A percentile compares a stretch with the other conserved stretches of the same genome.
These are phyloP conservation scores for Xyrichtys novacula DNA, from an alignment of 2,797 vertebrate species.

Conservation along the genomic window DNA sequence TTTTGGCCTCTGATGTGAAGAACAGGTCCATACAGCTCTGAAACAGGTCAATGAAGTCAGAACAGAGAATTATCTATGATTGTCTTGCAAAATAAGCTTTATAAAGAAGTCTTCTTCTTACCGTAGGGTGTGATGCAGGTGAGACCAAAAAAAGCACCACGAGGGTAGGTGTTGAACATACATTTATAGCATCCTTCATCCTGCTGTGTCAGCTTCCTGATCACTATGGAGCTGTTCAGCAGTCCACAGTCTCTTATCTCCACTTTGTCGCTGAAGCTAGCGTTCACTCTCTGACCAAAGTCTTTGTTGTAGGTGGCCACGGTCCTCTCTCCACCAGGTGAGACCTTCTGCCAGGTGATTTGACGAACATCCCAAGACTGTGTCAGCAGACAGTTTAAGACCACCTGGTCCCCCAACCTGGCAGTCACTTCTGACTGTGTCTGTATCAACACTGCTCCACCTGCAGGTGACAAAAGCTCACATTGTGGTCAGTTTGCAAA, in stretches of 20 bases:
- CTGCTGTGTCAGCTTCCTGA: slow-evolving; percentile 15
- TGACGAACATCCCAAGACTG: slow-evolving; percentile 22
- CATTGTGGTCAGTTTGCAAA: neutral
- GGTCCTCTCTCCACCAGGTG: neutral
- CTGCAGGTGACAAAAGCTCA: slow-evolving; percentile 23
- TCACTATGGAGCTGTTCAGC: slow-evolving; percentile 44
- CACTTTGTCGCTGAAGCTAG: slow-evolving; percentile 4
- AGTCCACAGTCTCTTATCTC: slow-evolving; percentile 24
- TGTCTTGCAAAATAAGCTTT: neutral
- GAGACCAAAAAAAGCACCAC: slow-evolving; percentile 11
- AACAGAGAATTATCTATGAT: too few species aligned
- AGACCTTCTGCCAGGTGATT: slow-evolving; percentile 63
- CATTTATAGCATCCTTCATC: slow-evolving; percentile 63
- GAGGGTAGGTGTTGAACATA: slow-evolving; percentile 56
- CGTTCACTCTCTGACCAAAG: neutral
- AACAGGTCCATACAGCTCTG: slow-evolving; percentile 50
- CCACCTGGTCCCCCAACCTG: slow-evolving; percentile 6
- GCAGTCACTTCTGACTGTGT: slow-evolving; percentile 21
- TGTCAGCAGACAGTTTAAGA: slow-evolving; percentile 33
- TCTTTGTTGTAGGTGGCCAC: neutral
- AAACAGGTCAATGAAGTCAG: neutral
- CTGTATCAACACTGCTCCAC: slow-evolving; percentile 12
- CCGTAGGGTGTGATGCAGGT: slow-evolving; percentile 42
- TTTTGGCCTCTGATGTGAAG: slow-evolving; percentile 15
- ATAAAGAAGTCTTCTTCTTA: neutral